A percentile compares a stretch with the other conserved stretches of the same genome.
Conservation (phyloP, 2,113 vertebrate species). For the Seriola rivoliana region DNA sequence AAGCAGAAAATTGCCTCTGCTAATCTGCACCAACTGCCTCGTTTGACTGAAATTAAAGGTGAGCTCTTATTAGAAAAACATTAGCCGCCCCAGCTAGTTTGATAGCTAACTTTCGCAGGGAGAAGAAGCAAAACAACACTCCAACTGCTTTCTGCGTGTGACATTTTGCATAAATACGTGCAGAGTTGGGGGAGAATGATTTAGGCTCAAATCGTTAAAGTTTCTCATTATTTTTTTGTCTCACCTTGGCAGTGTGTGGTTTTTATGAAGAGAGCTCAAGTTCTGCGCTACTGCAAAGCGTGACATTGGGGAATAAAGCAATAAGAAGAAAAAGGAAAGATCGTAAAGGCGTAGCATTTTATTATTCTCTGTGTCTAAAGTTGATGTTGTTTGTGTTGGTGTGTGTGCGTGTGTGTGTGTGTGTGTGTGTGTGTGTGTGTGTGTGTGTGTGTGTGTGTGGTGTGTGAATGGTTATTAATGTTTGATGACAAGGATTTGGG, state of each 20-base stretch:
- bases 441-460: slow-evolving; percentile 27
- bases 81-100: slow-evolving; percentile 77
- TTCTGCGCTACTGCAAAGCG: slow-evolving; percentile 58
- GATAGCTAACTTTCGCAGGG: slow-evolving; percentile 71
- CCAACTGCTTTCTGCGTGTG: slow-evolving; percentile 61
- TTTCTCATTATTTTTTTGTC: slow-evolving; percentile 76
- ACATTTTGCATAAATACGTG: slow-evolving; percentile 66
- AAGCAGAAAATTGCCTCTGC: slow-evolving; percentile 86
- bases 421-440: slow-evolving; percentile 34
- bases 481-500: slow-evolving; percentile 73
- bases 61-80: slow-evolving; percentile 84
- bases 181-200: slow-evolving; percentile 62
- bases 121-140: slow-evolving; percentile 64
- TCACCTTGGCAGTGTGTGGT: slow-evolving; percentile 67
- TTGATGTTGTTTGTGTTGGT: slow-evolving; percentile 60
- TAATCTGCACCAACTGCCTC: slow-evolving; percentile 77
- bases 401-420: neutral
- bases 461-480: slow-evolving; percentile 67
- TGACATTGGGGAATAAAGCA: slow-evolving; percentile 76
- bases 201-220: slow-evolving; percentile 70
- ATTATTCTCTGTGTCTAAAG: slow-evolving; percentile 68
- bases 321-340: slow-evolving; percentile 71
- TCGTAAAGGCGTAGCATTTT: slow-evolving; percentile 66
- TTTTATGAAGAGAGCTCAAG: slow-evolving; percentile 70
- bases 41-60: slow-evolving; percentile 83